phyloP scores from a whole-genome alignment of 1,140 invertebrate genomes.

The Pogonomyrmex barbatus region DNA sequence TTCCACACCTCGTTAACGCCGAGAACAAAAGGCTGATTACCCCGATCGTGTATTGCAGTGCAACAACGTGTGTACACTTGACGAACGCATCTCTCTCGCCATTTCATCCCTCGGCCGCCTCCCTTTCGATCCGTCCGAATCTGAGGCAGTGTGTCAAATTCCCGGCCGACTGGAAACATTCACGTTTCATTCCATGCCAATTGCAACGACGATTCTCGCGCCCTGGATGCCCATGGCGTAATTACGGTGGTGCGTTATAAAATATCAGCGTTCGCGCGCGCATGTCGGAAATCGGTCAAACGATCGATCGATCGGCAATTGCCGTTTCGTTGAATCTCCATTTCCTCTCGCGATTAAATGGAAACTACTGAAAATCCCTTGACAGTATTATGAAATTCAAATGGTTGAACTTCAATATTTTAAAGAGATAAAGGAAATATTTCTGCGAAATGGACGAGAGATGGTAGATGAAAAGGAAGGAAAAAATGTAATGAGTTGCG shows the following conservation, averaged over 20 bases:
- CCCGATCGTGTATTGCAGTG: slow-evolving; percentile 62
- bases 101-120: neutral
- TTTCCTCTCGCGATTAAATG: slow-evolving; percentile 3
- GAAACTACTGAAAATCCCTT: neutral
- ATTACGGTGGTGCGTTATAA: slow-evolving; percentile 30
- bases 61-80: slow-evolving; percentile 54
- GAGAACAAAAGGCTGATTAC: slow-evolving; percentile 76
- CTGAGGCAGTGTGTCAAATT: slow-evolving; percentile 59
- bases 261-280: neutral
- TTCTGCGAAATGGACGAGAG: neutral
- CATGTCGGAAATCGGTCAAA: neutral
- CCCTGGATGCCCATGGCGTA: neutral
- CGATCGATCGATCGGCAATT: slow-evolving; percentile 20
- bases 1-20: slow-evolving; percentile 70
- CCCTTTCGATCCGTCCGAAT: slow-evolving; percentile 47
- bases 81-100: slow-evolving; percentile 2
- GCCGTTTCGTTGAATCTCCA: neutral
- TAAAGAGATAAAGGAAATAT: neutral
- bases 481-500: neutral
- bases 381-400: neutral
- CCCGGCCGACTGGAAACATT: slow-evolving; percentile 9
- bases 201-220: neutral
- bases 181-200: slow-evolving; percentile 11
- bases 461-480: neutral
- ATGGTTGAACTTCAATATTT: neutral